Percentiles rank a stretch among this genome's conserved stretches.
Conservation (phyloP, 2,113 vertebrate genomes). For the Pipa parva region DNA sequence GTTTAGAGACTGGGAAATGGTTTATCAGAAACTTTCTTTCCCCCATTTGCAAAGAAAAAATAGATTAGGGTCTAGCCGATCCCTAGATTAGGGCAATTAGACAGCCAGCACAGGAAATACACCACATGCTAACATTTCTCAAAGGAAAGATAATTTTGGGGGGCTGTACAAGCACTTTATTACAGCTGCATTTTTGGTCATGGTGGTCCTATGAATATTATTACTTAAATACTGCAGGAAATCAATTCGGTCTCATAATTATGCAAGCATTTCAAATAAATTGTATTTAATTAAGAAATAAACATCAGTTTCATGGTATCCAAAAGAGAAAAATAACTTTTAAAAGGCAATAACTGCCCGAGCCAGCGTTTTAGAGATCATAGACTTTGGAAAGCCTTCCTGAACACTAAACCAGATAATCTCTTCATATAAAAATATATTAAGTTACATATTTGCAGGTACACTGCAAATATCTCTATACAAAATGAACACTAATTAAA, state of each 20-base stretch:
- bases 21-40: too few species aligned
- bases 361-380: not conserved
- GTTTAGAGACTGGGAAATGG: too few species aligned
- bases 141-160: not conserved
- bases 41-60: too few species aligned
- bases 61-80: too few species aligned
- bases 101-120: not conserved
- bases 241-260: not conserved
- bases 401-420: not conserved
- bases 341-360: too few species aligned
- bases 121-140: not conserved
- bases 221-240: not conserved
- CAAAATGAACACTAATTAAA: too few species aligned
- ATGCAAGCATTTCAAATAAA: not conserved
- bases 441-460: too few species aligned
- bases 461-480: too few species aligned
- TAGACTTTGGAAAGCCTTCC: not conserved
- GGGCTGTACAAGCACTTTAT: not conserved
- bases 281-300: not conserved
- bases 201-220: not conserved
- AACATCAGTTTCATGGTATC: not conserved
- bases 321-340: not conserved
- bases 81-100: not conserved
- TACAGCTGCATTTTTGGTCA: slow-evolving; percentile 1
- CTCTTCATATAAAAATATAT: not conserved